A percentile compares a stretch with the other conserved stretches of the same genome.
These are phyloP conservation scores for Prunella fulvescens DNA, from an alignment of 2,113 vertebrate genomes.

Conservation along the genomic window DNA sequence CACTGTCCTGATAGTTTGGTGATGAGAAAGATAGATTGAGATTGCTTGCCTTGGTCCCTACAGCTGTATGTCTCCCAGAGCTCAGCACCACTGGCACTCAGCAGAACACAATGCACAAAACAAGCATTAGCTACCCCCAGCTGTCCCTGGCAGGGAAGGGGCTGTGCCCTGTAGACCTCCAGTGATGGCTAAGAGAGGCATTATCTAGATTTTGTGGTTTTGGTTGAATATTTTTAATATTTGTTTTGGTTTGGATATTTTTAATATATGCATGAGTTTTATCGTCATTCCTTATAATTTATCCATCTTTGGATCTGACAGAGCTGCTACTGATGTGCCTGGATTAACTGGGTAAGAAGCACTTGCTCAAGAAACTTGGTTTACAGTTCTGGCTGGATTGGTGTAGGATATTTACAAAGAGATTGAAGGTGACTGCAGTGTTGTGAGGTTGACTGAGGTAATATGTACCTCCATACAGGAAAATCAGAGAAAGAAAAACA, in stretches of 20 bases:
- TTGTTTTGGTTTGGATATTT: neutral
- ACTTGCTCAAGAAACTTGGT: neutral
- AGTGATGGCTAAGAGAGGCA: neutral
- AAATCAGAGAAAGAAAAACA: neutral
- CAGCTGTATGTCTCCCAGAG: fast-evolving
- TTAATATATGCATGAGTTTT: neutral
- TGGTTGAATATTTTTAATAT: neutral
- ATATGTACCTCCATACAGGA: neutral
- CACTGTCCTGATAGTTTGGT: neutral
- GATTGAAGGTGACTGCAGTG: neutral
- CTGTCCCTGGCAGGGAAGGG: neutral
- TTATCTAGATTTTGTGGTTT: neutral
- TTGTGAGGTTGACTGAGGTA: neutral
- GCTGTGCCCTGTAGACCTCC: fast-evolving
- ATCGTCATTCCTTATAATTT: neutral
- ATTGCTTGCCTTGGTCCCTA: neutral
- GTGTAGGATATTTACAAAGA: neutral
- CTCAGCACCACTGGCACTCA: neutral
- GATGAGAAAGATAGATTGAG: neutral
- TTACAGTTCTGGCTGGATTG: neutral
- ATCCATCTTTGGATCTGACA: neutral
- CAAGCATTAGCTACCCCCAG: neutral
- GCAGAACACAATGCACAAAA: neutral
- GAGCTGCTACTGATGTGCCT: neutral
- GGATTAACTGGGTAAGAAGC: neutral